Conservation (phyloP, 2,113 vertebrate genomes). For the Chaetodon auriga region DNA sequence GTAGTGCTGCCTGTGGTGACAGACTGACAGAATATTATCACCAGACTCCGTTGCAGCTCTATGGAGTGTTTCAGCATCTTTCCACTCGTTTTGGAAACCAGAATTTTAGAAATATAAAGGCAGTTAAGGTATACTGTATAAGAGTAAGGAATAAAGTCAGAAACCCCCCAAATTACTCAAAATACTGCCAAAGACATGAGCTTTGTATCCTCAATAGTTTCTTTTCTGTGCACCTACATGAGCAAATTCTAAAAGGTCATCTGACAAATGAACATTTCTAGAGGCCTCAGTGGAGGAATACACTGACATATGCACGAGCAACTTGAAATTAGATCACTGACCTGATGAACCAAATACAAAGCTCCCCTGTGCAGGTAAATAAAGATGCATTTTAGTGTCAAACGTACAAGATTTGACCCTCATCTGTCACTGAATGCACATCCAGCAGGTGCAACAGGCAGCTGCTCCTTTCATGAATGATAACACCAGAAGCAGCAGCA, state of each 20-base stretch:
- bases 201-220: neutral
- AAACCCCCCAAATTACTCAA: neutral
- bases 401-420: neutral
- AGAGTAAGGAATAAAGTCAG: too few relatives aligned
- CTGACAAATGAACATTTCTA: neutral
- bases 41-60: too few relatives aligned
- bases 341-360: slow-evolving; percentile 7
- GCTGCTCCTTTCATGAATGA: slow-evolving; percentile 2
- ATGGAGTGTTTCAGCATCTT: too few relatives aligned
- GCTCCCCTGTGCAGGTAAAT: neutral
- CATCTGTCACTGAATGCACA: neutral
- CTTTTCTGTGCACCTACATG: neutral
- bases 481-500: neutral
- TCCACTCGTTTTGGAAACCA: too few relatives aligned
- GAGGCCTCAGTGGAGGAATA: neutral
- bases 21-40: too few relatives aligned
- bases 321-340: slow-evolving; percentile 15
- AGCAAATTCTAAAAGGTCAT: neutral
- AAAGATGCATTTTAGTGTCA: slow-evolving; percentile 5
- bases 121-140: too few relatives aligned
- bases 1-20: too few relatives aligned
- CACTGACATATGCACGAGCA: neutral
- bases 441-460: slow-evolving; percentile 7
- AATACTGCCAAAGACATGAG: neutral
- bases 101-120: too few relatives aligned